A percentile compares a stretch with the other conserved stretches of the same genome.
Evolutionary conservation across 2,797 vertebrate species (phyloP).

Genomic region (Stomatorhinus walkeri): DNA sequence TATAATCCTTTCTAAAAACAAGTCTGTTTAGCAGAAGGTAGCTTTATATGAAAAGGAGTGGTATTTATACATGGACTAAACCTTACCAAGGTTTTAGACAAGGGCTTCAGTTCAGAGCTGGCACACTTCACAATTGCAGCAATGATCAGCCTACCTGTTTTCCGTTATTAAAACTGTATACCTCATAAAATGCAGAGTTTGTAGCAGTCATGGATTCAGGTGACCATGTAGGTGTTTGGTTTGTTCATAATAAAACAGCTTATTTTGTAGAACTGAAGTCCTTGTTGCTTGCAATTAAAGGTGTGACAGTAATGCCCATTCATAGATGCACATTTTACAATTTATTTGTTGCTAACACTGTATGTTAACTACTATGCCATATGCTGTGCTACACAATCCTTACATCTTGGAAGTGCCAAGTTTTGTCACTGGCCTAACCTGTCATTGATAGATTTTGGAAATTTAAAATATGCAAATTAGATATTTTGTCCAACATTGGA

Average conservation of each 20-base stretch:
- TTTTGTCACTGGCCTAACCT: not conserved
- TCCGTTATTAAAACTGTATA: not conserved
- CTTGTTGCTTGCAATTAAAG: not conserved
- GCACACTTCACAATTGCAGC: not conserved
- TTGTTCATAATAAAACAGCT: not conserved
- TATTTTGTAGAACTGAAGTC: not conserved
- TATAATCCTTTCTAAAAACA: not conserved
- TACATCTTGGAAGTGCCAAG: not conserved
- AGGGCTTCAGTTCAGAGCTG: not conserved
- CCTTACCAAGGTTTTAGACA: not conserved
- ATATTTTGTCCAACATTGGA: not conserved
- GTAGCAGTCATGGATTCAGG: not conserved
- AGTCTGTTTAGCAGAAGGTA: not conserved
- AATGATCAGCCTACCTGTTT: not conserved
- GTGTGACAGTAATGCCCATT: not conserved
- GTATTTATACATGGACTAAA: not conserved
- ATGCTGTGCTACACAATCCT: not conserved
- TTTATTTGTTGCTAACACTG: not conserved
- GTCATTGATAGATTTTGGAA: not conserved
- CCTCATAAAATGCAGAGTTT: not conserved
- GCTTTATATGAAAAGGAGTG: not conserved
- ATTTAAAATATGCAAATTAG: constrained; percentile 9
- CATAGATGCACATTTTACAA: not conserved
- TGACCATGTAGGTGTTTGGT: not conserved
- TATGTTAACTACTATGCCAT: not conserved